phyloP scores from a whole-genome alignment of 1,140 invertebrate genomes.

The Aradophagus sp. region DNA sequence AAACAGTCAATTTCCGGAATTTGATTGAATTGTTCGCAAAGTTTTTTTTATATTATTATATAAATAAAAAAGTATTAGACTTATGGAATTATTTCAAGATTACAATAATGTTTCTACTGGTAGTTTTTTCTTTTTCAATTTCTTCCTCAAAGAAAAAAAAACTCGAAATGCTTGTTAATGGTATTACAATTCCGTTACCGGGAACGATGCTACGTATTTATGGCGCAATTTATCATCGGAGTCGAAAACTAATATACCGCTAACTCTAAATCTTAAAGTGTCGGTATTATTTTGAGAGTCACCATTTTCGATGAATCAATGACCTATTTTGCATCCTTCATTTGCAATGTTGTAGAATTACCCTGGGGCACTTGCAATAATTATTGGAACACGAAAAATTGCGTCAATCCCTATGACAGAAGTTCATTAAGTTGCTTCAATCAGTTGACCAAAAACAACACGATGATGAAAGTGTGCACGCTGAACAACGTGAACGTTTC shows the following conservation, averaged over 20 bases:
- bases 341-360: conserved; percentile 79
- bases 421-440: conserved; percentile 83
- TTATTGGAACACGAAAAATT: conserved; percentile 91
- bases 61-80: too few relatives aligned
- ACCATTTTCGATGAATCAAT: conserved; percentile 9
- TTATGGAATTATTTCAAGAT: too few relatives aligned
- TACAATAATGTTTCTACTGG: too few relatives aligned
- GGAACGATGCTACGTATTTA: too few relatives aligned
- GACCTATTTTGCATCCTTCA: conserved; percentile 14
- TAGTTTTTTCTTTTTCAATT: too few relatives aligned
- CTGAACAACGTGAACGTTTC: conserved; percentile 83
- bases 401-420: conserved; percentile 87
- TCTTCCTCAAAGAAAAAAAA: too few relatives aligned
- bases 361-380: conserved; percentile 97
- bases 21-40: background rate
- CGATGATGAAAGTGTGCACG: conserved; percentile 78
- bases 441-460: conserved; percentile 72
- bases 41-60: background rate
- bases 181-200: too few relatives aligned
- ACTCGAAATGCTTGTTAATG: too few relatives aligned
- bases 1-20: conserved; percentile 44
- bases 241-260: too few relatives aligned
- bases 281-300: too few relatives aligned
- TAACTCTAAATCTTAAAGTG: too few relatives aligned
- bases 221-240: too few relatives aligned